Evolutionary conservation across 1,140 invertebrate genomes (phyloP), one percentile per base, ranked within the genome.

Genomic region (Pseudomyrmex flavicornis): DNA sequence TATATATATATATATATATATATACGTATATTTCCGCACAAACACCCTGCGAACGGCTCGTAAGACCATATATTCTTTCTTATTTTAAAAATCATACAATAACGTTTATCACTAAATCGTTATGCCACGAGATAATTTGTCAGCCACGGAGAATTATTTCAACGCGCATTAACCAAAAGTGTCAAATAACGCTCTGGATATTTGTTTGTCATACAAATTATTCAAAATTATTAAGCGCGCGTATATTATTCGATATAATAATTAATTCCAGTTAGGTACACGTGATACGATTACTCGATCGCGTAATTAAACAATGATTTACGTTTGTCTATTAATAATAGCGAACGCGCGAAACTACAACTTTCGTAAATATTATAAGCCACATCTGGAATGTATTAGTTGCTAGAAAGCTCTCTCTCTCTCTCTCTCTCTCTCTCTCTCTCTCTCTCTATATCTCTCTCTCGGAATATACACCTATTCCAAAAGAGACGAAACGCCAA

Each of bases 171-270:
- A 80, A 72, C 76, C 69, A 80, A 80, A 59, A 80, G 54, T 80
- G 76, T 80, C 76, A 80, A 80, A 80, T 80, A 70, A 54, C 76
- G 66, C 59, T 56, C 22, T 17, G 44, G 66, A 72, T 72, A 72
- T 80, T 80, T 80, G 76, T 72, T 26, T 59, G 66, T 20, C n/a
- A 20, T 72, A 72, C 20, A 70, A 80, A 80, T 80, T 80, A 80
- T 80, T 80, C 66, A 70, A 72, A 80, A 80, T 80, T 80, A 72
- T 80, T 72, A 80, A 80, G 76, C 76, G n/a, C 22, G 17, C 22
- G 54, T 26, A 80, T 72, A 80, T 80, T 80, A 80, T 80, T 80
- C 46, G 69, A 26, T 72, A 26, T 72, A 80, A 80, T 61, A 80
- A 80, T 80, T 80, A 72, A 80, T 80, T 70, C 76, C 54, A n/a